Conservation (phyloP, 1,140 invertebrate species). For the Lordiphosa collinella region DNA sequence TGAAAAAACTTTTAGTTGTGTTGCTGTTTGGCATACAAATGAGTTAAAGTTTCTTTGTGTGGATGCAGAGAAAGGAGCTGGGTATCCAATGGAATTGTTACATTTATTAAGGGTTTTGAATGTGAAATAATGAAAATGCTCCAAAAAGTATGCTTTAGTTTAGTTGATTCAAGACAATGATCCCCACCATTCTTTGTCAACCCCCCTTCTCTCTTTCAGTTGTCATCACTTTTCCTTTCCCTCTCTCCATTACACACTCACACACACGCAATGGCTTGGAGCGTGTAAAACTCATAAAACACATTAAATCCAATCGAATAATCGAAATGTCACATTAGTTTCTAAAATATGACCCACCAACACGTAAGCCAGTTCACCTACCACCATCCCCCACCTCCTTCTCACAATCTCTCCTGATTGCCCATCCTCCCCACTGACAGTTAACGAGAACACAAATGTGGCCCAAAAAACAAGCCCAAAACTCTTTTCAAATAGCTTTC, state of each 20-base stretch:
- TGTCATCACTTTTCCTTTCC: constrained; percentile 43
- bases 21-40: constrained; percentile 76
- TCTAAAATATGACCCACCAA: constrained; percentile 75
- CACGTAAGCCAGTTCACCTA: constrained; percentile 53
- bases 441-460: constrained; percentile 66
- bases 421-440: neutral
- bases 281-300: constrained; percentile 79
- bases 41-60: constrained; percentile 65
- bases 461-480: constrained; percentile 34
- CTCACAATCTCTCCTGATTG: neutral
- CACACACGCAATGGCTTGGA: constrained; percentile 30
- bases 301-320: constrained; percentile 80
- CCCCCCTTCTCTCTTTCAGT: neutral
- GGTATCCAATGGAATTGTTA: constrained; percentile 20
- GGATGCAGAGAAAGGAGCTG: neutral
- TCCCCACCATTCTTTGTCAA: neutral
- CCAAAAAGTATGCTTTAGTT: no score
- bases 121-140: no score
- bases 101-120: constrained; percentile 11
- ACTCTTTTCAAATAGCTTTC: constrained; percentile 58
- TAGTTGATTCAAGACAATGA: no score
- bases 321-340: constrained; percentile 80
- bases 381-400: neutral
- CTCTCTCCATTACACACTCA: constrained; percentile 9
- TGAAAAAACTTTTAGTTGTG: constrained; percentile 72